phyloP scores from a whole-genome alignment of 2,797 vertebrate genomes.

The Petrocephalus sullivani region DNA sequence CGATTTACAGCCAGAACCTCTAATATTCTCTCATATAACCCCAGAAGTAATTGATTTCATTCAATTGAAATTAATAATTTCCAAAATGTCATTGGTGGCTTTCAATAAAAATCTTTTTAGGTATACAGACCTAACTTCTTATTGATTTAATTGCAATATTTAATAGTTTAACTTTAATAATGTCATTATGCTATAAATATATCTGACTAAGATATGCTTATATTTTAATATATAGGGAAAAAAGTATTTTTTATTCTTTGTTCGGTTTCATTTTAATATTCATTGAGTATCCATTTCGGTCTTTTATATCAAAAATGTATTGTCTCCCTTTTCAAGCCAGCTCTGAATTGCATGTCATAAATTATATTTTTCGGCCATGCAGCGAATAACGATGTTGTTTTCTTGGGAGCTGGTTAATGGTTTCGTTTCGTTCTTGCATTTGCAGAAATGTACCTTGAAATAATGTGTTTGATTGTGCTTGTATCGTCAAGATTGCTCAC shows the following conservation, averaged over 20 bases:
- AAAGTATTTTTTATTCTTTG: background rate
- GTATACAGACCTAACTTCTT: background rate
- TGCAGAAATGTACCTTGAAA: background rate
- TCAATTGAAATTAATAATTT: background rate
- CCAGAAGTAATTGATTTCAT: background rate
- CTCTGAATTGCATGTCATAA: background rate
- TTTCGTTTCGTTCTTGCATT: background rate
- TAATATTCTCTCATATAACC: background rate
- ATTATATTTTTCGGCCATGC: background rate
- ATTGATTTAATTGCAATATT: background rate
- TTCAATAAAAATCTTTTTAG: background rate
- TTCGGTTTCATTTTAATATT: background rate
- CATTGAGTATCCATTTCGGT: background rate
- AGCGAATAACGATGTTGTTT: background rate
- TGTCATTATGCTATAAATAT: background rate
- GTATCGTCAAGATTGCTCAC: constrained; percentile 33
- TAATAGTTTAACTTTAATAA: background rate
- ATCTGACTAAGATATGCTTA: background rate
- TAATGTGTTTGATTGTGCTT: background rate
- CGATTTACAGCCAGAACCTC: background rate
- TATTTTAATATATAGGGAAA: background rate
- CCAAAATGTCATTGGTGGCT: background rate
- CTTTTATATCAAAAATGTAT: background rate
- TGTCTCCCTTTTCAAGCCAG: background rate
- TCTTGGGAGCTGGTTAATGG: background rate